A percentile compares a stretch with the other conserved stretches of the same genome.
These are phyloP conservation scores for Clistopyga incitator DNA, from an alignment of 2,888 invertebrate genomes.

Conservation along the genomic window DNA sequence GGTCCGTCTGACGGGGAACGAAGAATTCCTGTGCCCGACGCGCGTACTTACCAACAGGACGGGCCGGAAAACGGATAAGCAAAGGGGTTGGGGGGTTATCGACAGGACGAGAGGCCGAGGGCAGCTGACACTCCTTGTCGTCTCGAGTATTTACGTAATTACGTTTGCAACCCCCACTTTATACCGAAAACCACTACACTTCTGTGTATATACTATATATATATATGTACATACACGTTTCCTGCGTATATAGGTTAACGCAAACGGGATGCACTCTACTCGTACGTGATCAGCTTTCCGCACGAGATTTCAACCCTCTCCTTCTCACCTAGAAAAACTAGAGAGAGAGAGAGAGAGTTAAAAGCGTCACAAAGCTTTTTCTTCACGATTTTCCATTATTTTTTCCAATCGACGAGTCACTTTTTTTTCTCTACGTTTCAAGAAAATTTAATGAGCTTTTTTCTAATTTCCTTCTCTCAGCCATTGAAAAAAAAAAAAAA, in stretches of 20 bases:
- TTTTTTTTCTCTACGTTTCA: neutral
- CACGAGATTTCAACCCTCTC: conserved; percentile 10
- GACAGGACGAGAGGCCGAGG: conserved; percentile 38
- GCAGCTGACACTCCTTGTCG: conserved; percentile 46
- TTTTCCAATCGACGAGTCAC: neutral
- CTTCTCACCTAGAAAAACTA: conserved; percentile 2
- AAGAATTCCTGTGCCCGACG: neutral
- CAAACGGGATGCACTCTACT: conserved; percentile 45
- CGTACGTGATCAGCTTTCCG: conserved; percentile 52
- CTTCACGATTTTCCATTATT: neutral
- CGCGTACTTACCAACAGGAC: too few relatives aligned
- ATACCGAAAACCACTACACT: neutral
- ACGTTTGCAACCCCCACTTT: conserved; percentile 35
- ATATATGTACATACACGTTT: neutral
- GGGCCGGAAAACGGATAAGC: conserved; percentile 4
- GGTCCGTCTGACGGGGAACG: too few relatives aligned
- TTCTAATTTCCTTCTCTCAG: neutral
- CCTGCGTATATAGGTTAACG: conserved; percentile 34
- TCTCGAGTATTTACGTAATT: conserved; percentile 57
- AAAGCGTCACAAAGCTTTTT: neutral
- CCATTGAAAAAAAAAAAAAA: neutral
- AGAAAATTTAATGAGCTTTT: neutral
- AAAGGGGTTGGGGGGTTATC: conserved; percentile 42
- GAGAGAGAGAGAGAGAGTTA: neutral
- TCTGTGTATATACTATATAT: neutral